Conservation (phyloP, 2,113 vertebrate genomes). For the Odocoileus virginianus region DNA sequence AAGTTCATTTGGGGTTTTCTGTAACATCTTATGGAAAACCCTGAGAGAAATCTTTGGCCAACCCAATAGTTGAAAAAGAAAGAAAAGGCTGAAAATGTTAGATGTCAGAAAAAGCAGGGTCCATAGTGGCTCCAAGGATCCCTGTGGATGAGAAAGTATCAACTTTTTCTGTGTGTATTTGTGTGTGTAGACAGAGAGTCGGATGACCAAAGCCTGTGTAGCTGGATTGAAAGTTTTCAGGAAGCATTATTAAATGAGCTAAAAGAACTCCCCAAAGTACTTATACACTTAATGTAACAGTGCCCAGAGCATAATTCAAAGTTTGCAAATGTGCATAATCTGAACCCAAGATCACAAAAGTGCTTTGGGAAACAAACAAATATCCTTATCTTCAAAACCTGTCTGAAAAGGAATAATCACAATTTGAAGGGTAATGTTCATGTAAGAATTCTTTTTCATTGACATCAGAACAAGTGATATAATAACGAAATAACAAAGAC, state of each 20-base stretch:
- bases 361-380: background rate
- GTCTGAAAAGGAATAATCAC: background rate
- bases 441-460: background rate
- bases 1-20: background rate
- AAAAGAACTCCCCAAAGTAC: background rate
- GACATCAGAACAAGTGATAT: background rate
- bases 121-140: background rate
- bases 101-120: background rate
- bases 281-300: background rate
- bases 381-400: background rate
- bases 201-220: background rate
- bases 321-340: background rate
- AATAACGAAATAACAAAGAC: background rate
- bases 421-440: background rate
- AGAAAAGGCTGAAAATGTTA: background rate
- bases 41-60: background rate
- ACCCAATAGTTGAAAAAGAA: background rate
- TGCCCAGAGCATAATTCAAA: background rate
- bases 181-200: background rate
- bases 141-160: background rate
- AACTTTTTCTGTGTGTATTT: background rate
- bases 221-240: background rate
- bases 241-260: background rate
- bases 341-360: background rate
- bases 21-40: background rate